These are phyloP conservation scores for Panthera leo DNA, from an alignment of 2,113 vertebrate genomes.

Conservation along the genomic window DNA sequence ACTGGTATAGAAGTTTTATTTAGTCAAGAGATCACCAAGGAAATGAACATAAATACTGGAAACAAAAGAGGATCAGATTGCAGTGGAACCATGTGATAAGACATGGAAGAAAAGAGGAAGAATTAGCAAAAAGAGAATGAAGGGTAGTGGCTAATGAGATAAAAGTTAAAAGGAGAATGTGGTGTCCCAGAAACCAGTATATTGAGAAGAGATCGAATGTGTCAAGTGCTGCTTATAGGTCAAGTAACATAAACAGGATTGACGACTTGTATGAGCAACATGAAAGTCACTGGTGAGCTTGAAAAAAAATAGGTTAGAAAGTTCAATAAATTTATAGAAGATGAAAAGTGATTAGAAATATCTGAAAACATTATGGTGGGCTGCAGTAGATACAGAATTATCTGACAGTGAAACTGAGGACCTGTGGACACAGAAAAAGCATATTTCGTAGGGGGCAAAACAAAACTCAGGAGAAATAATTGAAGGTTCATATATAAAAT, in stretches of 20 bases:
- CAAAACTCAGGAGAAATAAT: background rate
- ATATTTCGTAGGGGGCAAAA: background rate
- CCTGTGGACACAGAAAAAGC: background rate
- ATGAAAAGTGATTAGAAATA: background rate
- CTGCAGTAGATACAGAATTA: background rate
- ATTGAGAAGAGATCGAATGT: background rate
- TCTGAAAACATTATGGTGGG: background rate
- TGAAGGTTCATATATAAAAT: background rate
- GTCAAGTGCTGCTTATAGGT: background rate
- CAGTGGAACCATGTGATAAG: background rate
- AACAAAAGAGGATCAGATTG: background rate
- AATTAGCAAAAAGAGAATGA: background rate
- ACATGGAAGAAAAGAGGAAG: conserved; percentile 22
- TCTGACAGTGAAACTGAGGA: background rate
- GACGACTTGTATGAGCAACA: background rate
- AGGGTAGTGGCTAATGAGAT: background rate
- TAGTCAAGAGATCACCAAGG: background rate
- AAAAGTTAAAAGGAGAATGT: background rate
- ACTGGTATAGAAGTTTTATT: background rate
- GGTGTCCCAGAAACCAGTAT: background rate
- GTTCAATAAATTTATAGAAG: background rate
- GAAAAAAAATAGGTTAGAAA: conserved; percentile 32
- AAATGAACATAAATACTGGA: background rate
- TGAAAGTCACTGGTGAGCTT: background rate
- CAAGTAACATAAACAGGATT: conserved; percentile 45